These are phyloP conservation scores for Caenorhabditis uteleia DNA, from an alignment of 2,888 invertebrate genomes.

Conservation along the genomic window DNA sequence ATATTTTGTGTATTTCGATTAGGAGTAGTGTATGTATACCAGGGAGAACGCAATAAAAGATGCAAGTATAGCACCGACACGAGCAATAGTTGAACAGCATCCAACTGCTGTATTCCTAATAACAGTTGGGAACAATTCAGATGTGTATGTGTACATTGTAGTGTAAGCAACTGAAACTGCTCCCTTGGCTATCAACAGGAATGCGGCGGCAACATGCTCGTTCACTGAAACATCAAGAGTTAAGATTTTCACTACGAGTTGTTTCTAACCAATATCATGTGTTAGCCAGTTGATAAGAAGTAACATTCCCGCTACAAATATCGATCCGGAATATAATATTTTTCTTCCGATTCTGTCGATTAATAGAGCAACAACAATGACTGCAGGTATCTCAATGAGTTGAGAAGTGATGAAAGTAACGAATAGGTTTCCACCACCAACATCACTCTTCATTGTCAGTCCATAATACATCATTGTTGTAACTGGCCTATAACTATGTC, in stretches of 20 bases:
- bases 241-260: neutral
- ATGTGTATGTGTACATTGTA: constrained; percentile 84
- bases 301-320: constrained; percentile 39
- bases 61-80: constrained; percentile 84
- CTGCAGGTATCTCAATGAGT: constrained; percentile 71
- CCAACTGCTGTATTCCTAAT: constrained; percentile 86
- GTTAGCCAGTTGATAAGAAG: constrained; percentile 45
- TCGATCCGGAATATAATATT: constrained; percentile 43
- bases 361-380: constrained; percentile 64
- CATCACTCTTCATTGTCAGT: constrained; percentile 82
- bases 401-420: constrained; percentile 80
- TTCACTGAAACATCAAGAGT: constrained; percentile 22
- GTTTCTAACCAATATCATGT: constrained; percentile 20
- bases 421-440: constrained; percentile 81
- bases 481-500: constrained; percentile 75
- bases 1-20: too few species aligned
- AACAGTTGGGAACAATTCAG: constrained; percentile 87
- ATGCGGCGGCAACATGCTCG: constrained; percentile 50
- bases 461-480: constrained; percentile 88
- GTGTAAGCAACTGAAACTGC: constrained; percentile 85
- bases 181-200: constrained; percentile 81
- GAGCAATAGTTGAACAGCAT: constrained; percentile 83
- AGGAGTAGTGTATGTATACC: constrained; percentile 34
- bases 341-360: constrained; percentile 58
- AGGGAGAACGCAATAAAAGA: constrained; percentile 78